phyloP scores from a whole-genome alignment of 1,140 invertebrate species.

The Drosophila nikananu region DNA sequence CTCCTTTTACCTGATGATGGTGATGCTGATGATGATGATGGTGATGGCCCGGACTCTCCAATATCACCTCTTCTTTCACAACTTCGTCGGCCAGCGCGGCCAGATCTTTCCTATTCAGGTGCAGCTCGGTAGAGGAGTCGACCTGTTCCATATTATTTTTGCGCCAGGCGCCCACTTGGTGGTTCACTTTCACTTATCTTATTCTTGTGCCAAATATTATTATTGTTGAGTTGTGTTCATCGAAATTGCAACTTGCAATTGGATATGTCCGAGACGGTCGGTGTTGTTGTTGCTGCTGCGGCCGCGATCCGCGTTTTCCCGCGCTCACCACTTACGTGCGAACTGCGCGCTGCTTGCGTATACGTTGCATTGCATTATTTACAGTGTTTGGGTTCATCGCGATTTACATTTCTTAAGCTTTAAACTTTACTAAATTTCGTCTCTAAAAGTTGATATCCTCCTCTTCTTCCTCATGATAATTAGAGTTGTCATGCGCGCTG shows the following conservation, averaged over 20 bases:
- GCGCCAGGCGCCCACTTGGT: slow-evolving; percentile 50
- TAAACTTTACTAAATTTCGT: slow-evolving; percentile 62
- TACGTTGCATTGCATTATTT: slow-evolving; percentile 64
- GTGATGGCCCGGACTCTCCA: slow-evolving; percentile 70
- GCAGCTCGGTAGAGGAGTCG: slow-evolving; percentile 80
- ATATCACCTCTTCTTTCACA: slow-evolving; percentile 84
- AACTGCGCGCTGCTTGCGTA: slow-evolving; percentile 35
- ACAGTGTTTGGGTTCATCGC: slow-evolving; percentile 56
- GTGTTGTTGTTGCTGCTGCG: slow-evolving; percentile 61
- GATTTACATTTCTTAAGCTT: slow-evolving; percentile 73
- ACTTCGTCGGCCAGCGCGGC: slow-evolving; percentile 75
- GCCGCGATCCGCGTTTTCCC: slow-evolving; percentile 49
- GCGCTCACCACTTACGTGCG: slow-evolving; percentile 61
- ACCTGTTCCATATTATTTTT: slow-evolving; percentile 80
- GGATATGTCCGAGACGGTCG: slow-evolving; percentile 46
- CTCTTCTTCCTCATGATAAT: slow-evolving; percentile 52
- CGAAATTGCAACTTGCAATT: slow-evolving; percentile 77
- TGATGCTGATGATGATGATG: slow-evolving; percentile 67
- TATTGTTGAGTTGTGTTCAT: slow-evolving; percentile 62
- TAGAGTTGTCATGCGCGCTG: slow-evolving; percentile 39
- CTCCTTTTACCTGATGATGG: slow-evolving; percentile 80
- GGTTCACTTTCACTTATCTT: slow-evolving; percentile 62
- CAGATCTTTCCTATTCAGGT: slow-evolving; percentile 84
- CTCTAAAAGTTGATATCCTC: slow-evolving; percentile 73
- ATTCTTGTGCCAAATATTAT: slow-evolving; percentile 42